Conservation (phyloP, 2,113 vertebrate species). For the Ia io region DNA sequence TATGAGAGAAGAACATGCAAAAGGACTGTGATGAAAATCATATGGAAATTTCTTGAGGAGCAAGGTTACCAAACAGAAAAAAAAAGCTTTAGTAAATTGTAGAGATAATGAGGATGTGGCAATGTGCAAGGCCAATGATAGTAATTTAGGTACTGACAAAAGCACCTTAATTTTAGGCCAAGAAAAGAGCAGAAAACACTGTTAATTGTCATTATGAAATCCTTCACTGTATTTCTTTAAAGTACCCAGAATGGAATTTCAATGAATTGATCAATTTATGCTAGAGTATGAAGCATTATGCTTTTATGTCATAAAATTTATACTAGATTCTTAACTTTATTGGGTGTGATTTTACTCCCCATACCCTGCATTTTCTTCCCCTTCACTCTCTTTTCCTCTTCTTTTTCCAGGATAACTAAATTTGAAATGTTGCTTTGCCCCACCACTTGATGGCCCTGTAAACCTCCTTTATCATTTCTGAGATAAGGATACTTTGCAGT, state of each 20-base stretch:
- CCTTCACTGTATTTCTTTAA: background rate
- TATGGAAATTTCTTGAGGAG: background rate
- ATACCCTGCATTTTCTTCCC: background rate
- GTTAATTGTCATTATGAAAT: background rate
- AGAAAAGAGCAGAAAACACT: background rate
- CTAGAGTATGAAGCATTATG: background rate
- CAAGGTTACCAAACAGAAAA: background rate
- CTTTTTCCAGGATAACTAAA: background rate
- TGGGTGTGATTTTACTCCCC: background rate
- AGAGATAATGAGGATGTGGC: background rate
- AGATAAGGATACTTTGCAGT: background rate
- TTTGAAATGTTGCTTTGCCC: background rate
- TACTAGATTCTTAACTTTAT: background rate
- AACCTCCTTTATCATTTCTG: conserved; percentile 8
- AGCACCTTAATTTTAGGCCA: background rate
- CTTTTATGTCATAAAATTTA: background rate
- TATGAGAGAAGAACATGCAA: background rate
- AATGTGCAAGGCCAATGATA: background rate
- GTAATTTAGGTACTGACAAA: background rate
- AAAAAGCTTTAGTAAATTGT: background rate
- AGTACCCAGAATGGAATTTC: background rate
- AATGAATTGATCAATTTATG: background rate
- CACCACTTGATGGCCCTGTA: background rate
- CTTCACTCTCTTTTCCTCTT: background rate
- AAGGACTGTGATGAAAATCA: background rate